Evolutionary conservation across 92 coral and sea anemone genomes (phyloP).

Genomic region (Parazoanthus swiftii): DNA sequence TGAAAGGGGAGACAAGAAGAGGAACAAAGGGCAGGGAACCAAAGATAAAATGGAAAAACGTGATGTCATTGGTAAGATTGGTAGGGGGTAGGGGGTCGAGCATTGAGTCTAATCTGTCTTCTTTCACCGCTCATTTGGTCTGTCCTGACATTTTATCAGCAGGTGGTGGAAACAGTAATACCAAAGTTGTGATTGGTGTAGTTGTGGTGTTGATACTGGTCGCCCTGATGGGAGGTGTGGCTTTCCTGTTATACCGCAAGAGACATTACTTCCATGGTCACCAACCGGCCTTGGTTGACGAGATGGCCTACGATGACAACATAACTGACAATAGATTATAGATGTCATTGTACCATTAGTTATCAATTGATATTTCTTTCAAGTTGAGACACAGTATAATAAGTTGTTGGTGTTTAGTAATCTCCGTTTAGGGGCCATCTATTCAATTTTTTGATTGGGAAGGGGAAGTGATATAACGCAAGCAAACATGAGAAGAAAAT

Average conservation of each 20-base stretch:
- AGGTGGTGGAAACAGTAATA: constrained; percentile 38
- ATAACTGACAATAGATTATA: constrained; percentile 58
- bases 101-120: not conserved
- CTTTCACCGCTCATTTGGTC: too few relatives aligned
- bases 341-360: not conserved
- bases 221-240: constrained; percentile 50
- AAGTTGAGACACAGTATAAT: not conserved
- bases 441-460: too few relatives aligned
- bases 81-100: too few relatives aligned
- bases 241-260: constrained; percentile 60
- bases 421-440: too few relatives aligned
- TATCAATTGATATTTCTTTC: not conserved
- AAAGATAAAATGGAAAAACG: too few relatives aligned
- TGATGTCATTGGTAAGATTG: too few relatives aligned
- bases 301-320: constrained; percentile 61
- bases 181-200: constrained; percentile 73
- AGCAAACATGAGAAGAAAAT: too few relatives aligned
- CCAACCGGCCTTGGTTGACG: constrained; percentile 70
- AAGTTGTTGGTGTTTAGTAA: too few relatives aligned
- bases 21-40: too few relatives aligned
- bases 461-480: too few relatives aligned
- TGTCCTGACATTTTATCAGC: not conserved
- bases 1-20: too few relatives aligned
- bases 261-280: constrained; percentile 58
- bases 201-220: constrained; percentile 61